phyloP scores from a whole-genome alignment of 2,888 invertebrate genomes.

The Bursaphelenchus okinawaensis region DNA sequence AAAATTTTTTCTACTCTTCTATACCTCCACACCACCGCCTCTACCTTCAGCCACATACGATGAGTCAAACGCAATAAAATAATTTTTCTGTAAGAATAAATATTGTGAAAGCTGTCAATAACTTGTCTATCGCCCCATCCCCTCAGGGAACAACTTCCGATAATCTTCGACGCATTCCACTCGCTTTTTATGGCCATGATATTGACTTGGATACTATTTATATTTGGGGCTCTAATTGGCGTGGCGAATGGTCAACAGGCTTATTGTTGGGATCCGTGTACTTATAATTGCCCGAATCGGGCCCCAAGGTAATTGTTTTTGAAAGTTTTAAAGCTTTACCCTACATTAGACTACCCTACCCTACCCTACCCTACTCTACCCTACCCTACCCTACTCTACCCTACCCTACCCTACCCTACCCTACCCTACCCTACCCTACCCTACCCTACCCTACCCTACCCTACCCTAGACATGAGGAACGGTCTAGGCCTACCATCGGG shows the following conservation, averaged over 20 bases:
- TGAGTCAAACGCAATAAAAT: neutral
- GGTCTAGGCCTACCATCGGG: too few species aligned
- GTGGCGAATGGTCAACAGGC: conserved; percentile 20
- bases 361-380: too few species aligned
- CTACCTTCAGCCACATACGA: too few species aligned
- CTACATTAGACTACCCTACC: too few species aligned
- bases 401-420: too few species aligned
- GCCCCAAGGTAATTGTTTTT: conserved; percentile 19
- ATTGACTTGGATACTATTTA: neutral
- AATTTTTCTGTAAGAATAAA: neutral
- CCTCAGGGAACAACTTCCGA: neutral
- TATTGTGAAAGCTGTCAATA: neutral
- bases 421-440: too few species aligned
- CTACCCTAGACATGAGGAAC: too few species aligned
- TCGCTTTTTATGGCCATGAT: neutral
- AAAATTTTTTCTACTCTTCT: too few species aligned
- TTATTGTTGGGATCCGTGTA: conserved; percentile 22
- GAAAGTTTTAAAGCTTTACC: too few species aligned
- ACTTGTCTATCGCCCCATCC: neutral
- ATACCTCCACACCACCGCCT: too few species aligned
- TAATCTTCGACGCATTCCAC: neutral
- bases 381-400: too few species aligned
- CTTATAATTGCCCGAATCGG: conserved; percentile 16
- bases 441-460: too few species aligned
- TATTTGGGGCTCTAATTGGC: neutral